Evolutionary conservation across 2,113 vertebrate genomes (phyloP), one percentile per base, ranked within the genome.

Genomic region (Sitta europaea): DNA sequence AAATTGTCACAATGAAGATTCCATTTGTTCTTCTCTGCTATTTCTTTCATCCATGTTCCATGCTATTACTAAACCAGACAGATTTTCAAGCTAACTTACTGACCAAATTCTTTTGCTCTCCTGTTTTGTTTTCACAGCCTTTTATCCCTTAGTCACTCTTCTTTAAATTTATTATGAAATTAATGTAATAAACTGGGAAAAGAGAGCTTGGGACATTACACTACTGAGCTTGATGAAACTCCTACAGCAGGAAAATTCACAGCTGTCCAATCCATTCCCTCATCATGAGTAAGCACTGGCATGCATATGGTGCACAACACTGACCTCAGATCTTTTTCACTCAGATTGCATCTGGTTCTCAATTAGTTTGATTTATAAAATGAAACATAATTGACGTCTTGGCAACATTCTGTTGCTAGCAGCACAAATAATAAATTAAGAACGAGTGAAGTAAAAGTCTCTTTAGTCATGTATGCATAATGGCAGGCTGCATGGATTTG

Each of bases 291-390:
- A 96, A 96, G 94, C 81, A 74, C 82, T 86, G 65, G 55, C 20
- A 4, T 92, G 74, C 92, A 94, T 79, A 85, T 87, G 86, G 61
- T 74, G 65, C 85, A 89, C 91, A 92, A 66, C 55, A 89, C 53
- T 92, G 94, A 96, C 96, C 94, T 96, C 77, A 91, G 93, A 95
- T 93, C 94, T 96, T 91, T 94, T 86, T 86, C 90, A 89, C 86
- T 97, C 81, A 92, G 67, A 88, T 91, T 96, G 73, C 86, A 96
- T 91, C 91, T 96, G 86, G 35, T 91, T 94, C 92, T 97, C 97
- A 97, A 97, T 97, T 97, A 97, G 86, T 92, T 96, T 97, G 96
- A 95, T 94, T 17, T 65, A 95, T 94, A 96, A 97, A 97, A 97
- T 96, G 90, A 97, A 97, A 94, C 91, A 95, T 97, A 97, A 97